Conservation (phyloP, 2,113 vertebrate species). For the Martes martes region DNA sequence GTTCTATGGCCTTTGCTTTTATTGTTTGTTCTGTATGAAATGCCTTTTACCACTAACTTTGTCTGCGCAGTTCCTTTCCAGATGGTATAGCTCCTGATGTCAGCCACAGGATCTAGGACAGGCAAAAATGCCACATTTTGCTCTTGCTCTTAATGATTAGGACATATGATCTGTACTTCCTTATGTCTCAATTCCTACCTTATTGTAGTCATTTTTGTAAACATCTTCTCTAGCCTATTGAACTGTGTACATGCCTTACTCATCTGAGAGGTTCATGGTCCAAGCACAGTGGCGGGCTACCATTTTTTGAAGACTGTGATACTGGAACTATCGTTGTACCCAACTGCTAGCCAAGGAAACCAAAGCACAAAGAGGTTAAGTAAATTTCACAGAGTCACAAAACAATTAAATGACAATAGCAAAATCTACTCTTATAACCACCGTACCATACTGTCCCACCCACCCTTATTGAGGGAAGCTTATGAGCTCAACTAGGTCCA, state of each 20-base stretch:
- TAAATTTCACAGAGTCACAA: neutral
- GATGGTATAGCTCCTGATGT: neutral
- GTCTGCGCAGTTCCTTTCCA: neutral
- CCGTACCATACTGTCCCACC: accelerated
- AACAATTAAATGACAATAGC: neutral
- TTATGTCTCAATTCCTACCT: neutral
- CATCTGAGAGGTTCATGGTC: neutral
- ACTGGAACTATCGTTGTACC: neutral
- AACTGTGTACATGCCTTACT: neutral
- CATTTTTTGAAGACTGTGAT: neutral
- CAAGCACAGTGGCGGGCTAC: neutral
- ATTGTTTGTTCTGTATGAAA: neutral
- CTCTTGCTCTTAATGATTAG: neutral
- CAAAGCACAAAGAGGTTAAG: neutral
- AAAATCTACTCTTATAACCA: neutral
- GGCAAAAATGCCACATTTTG: neutral
- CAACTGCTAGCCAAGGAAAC: neutral
- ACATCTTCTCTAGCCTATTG: neutral
- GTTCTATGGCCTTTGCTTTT: neutral
- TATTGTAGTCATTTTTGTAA: neutral
- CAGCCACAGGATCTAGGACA: neutral
- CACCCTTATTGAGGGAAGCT: neutral
- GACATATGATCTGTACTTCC: neutral
- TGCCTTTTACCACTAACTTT: neutral
- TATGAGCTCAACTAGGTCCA: neutral